A percentile compares a stretch with the other conserved stretches of the same genome.
Conservation (phyloP, 92 coral and sea anemone species). For the Virgularia gustaviana region DNA sequence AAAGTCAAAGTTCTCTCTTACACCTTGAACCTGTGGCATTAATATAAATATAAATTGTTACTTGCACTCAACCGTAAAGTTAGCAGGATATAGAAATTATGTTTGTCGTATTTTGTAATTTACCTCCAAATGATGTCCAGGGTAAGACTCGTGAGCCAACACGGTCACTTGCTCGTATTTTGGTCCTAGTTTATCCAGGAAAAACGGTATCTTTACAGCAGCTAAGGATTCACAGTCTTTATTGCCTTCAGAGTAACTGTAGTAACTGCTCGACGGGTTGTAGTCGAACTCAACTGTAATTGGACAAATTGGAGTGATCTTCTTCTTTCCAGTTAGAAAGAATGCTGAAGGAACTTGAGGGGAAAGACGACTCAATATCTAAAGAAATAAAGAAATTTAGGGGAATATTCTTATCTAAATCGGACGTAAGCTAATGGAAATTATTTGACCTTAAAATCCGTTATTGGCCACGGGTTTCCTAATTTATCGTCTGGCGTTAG, state of each 20-base stretch:
- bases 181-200: slow-evolving; percentile 93
- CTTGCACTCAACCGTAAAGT: neutral
- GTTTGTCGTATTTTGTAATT: neutral
- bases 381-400: neutral
- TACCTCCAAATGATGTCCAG: slow-evolving; percentile 81
- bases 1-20: slow-evolving; percentile 53
- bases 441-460: no score
- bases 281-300: slow-evolving; percentile 65
- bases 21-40: slow-evolving; percentile 95
- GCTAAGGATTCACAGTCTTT: slow-evolving; percentile 59
- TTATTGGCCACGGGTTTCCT: no score
- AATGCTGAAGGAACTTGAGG: slow-evolving; percentile 39
- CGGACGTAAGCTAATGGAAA: no score
- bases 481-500: no score
- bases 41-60: neutral
- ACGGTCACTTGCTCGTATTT: slow-evolving; percentile 85
- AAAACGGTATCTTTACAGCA: slow-evolving; percentile 67
- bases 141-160: slow-evolving; percentile 85
- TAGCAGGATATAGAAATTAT: neutral
- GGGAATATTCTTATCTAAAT: neutral
- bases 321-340: slow-evolving; percentile 62
- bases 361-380: slow-evolving; percentile 11
- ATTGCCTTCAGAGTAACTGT: slow-evolving; percentile 56
- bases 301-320: slow-evolving; percentile 78
- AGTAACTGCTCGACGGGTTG: slow-evolving; percentile 65